Evolutionary conservation across 2,888 invertebrate genomes (phyloP), one percentile per base, ranked within the genome.

Genomic region (Proisotoma minuta): DNA sequence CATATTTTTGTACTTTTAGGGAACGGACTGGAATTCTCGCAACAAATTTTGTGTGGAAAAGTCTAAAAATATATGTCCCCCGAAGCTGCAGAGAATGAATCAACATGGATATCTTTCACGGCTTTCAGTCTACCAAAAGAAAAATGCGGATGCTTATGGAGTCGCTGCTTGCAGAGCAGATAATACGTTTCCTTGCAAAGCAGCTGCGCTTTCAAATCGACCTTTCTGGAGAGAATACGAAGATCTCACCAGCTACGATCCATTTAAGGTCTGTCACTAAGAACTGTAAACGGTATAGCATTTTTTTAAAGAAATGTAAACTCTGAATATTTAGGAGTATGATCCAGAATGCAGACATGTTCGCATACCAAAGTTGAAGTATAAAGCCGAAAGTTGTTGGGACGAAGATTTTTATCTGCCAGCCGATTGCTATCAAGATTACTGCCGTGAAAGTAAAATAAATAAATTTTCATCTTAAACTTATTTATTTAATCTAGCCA

Each of bases 191-290:
- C 72, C 72, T 5, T 72, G 72, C 59, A 66, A 68, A 40, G 70
- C 56, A 15, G 61, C 67, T 27, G 66, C 67, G 20, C 70, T 66
- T 0, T 54, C 59, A 1, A 39, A 57, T 18, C 50, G 61, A 20
- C 72, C 72, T 2, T 72, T 72, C 50, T 68, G 68, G 68, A 63
- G 62, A 40, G 72, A 72, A 28, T 72, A 62, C 57, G 70, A 72
- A 50, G 72, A 72, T 54, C 26, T 72, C 5, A 65, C 70, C 1
- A 65, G 64, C 50, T 62, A 63, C 23, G 72, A 72, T 57, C 65
- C 65, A 8, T 72, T 70, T 39, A 53, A 65, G 27, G 72, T 70
- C 56, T 53, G n/a, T 4, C 8, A 1, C 22, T 53, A 20, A 40
- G 24, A 56, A 43, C 18, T 23, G 40, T 22, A 18, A 43, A 23